Base-by-base conservation (phyloP, 2,113 vertebrate species). In the Fulica atra region DNA sequence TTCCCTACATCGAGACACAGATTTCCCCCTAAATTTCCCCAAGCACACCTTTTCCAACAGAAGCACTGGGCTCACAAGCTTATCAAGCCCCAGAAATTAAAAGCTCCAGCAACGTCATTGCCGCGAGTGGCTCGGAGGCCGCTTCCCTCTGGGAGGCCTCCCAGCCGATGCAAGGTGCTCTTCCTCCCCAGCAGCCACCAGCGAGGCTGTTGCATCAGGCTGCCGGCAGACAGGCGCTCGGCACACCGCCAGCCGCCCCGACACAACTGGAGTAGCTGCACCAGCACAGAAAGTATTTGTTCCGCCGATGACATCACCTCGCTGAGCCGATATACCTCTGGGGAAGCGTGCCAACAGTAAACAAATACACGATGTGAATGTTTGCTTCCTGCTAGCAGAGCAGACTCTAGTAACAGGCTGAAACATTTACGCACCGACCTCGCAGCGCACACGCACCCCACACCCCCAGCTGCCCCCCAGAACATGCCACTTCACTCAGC, bases 351-450 rank as follows among this genome's bases (percentile, higher is more conserved):
- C 78, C 61, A 72, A 3, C 23, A 3, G 53, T 8, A 26, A 90
- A 56, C 68, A 69, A 79, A 54, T 1, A 21, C 66, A 9, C 0
- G 1, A 42, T 3, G n/a, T 7, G 59, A 59, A 24, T 1, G 0
- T 4, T 4, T 0, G 68, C 54, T 59, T 77, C 38, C 63, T 6
- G 40, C 15, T 5, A 26, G 29, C 1, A 8, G 42, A 28, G 38
- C 28, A 28, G 83, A 11, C 13, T 1, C 48, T 35, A 6, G 5
- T 11, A 51, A 26, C 16, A 51, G 29, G 50, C 2, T 2, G 2
- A 21, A 0, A 18, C 3, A 3, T 6, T 40, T 3, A 13, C 0
- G 17, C 2, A 8, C 31, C 24, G 4, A 12, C 7, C 7, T 16
- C 21, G 3, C 1, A 6, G 23, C 8, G 44, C 44, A 18, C 44